Evolutionary conservation across 2,113 vertebrate species (phyloP).

Genomic region (Dryoscopus gambensis): DNA sequence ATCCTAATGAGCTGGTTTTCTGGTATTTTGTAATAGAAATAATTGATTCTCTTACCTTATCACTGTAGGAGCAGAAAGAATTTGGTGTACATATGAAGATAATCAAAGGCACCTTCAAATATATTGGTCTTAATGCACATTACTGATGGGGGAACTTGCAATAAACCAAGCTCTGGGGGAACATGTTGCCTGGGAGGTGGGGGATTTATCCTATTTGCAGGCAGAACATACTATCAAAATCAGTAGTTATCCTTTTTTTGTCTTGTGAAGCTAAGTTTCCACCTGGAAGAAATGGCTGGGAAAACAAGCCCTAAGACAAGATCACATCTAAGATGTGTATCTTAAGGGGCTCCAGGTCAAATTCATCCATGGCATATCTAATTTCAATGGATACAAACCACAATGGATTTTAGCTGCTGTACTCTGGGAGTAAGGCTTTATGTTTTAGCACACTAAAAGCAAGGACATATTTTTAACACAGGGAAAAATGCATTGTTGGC

Average conservation of each 20-base stretch:
- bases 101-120: background rate
- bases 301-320: background rate
- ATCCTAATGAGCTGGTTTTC: background rate
- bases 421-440: background rate
- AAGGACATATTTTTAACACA: background rate
- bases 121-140: background rate
- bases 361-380: background rate
- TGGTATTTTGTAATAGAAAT: background rate
- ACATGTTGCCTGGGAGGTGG: background rate
- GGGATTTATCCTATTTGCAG: background rate
- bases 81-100: background rate
- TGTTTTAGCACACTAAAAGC: background rate
- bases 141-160: background rate
- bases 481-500: background rate
- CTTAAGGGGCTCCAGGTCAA: background rate
- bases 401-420: background rate
- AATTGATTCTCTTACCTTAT: background rate
- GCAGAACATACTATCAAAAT: background rate
- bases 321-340: background rate
- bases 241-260: background rate
- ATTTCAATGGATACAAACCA: background rate
- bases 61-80: background rate
- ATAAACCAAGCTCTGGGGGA: background rate
- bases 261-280: background rate
- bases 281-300: background rate